phyloP scores from a whole-genome alignment of 2,797 vertebrate genomes.

The Oreochromis grahami region DNA sequence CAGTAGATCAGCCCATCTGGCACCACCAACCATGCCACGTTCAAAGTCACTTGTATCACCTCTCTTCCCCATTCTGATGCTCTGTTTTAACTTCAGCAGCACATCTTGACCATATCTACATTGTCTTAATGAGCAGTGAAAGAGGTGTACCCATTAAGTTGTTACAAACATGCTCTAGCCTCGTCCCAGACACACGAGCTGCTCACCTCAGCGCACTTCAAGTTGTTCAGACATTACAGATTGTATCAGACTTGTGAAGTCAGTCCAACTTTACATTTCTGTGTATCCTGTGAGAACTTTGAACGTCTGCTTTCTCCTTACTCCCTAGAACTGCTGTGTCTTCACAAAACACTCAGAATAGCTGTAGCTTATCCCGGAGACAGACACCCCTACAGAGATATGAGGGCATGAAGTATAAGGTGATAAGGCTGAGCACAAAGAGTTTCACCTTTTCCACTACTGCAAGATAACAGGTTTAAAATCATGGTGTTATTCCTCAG shows the following conservation, averaged over 20 bases:
- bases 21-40: not conserved
- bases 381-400: constrained; percentile 20
- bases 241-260: constrained; percentile 1
- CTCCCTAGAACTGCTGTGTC: not conserved
- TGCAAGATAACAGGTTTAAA: constrained; percentile 1
- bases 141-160: not conserved
- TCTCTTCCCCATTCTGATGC: not conserved
- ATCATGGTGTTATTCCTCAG: not conserved
- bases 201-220: not conserved
- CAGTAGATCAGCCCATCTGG: not conserved
- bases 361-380: not conserved
- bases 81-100: not conserved
- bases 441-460: not conserved
- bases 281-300: not conserved
- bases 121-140: not conserved
- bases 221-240: not conserved
- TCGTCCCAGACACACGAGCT: not conserved
- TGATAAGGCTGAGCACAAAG: constrained; percentile 3
- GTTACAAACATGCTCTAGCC: not conserved
- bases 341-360: constrained; percentile 5
- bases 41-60: not conserved
- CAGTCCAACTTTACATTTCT: not conserved
- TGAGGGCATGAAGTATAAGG: constrained; percentile 1
- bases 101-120: not conserved
- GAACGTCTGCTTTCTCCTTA: not conserved